Base-by-base conservation (phyloP, 1,140 invertebrate genomes). In the Drosophila asahinai region DNA sequence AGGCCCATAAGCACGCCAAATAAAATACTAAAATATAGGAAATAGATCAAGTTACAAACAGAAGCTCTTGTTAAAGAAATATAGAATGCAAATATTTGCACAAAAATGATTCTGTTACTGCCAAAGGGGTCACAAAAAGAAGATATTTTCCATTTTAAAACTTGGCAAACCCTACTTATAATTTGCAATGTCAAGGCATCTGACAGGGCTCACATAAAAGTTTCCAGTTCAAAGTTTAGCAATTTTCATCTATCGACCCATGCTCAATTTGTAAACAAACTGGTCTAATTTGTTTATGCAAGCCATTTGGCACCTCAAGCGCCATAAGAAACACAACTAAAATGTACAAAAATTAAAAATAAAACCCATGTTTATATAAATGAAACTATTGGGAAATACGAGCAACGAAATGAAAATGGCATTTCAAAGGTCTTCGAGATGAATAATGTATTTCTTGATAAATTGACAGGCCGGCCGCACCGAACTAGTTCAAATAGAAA, bases 361-460 rank as follows among this genome's bases (percentile, higher is more conserved):
- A 67, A 40, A 36, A 38, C 8, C 48, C 11, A 9, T 36, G 33
- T 71, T 61, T 25, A 65, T 60, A 49, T 61, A 58, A 54, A 61
- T 40, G 38, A 38, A 66, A 42, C 48, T 51, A 74, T 80, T 80
- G 43, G 48, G 33, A 61, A 57, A 72, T 51, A n/a, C 27, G 27
- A 51, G 47, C 14, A 58, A 51, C 17, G 6, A 45, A 40, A 71
- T 33, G 17, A 68, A 68, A 70, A 22, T 55, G 54, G 49, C 38
- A 45, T 22, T 40, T 12, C n/a, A 42, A 59, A 73, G 43, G 12
- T 59, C 67, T 72, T 73, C 11, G 19, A 60, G 38, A 60, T 71
- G 54, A 72, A 43, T 72, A 60, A 72, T 72, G 67, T 60, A 72
- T 73, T 72, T 72, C n/a, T 22, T 30, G 54, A 73, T 52, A 72